Base-by-base conservation (phyloP, 30 jellyfish, hydroid and myxozoan genomes). In the Chironex yamaguchii region DNA sequence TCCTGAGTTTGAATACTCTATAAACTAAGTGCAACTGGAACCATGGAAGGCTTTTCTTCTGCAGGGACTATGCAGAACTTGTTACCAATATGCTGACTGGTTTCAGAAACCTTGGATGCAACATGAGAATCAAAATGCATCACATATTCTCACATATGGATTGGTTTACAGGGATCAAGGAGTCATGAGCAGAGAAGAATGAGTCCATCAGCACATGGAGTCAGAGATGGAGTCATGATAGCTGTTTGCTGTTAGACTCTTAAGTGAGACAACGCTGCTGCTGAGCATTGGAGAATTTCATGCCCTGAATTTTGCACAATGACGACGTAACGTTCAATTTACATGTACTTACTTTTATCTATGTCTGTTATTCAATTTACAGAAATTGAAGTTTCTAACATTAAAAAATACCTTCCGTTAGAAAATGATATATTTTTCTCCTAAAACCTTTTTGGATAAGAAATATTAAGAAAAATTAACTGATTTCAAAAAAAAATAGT, bases 181-280 rank as follows among this genome's bases (percentile, higher is more conserved):
- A 67, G 81, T 67, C 74, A 67, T 29, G 81, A 29, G 48, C 87
- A 67, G 48, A 72, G 68, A 6, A 12, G 81, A 29, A 29, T 12
- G 22, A 67, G 21, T 67, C 29, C 81, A 67, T 49, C 75, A 67
- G 72, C 74, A 67, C 72, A 67, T 67, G 69, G 28, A 30, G 28
- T 70, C 23, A 12, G 81, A 29, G 30, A 67, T 29, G 69, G n/a
- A 67, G 24, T 20, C 49, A 49, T 42, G 58, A 42, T 42, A 17
- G 58, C 49, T 29, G 49, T 11, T 17, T 64, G 4, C 58, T 42
- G 58, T 42, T 42, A 17, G 58, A 42, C 58, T 42, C 58, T 42
- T 9, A 42, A 42, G 58, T 6, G 58, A 42, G 58, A 17, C 58
- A 9, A 6, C 58, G 13, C 58, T 42, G 58, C 9, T 17, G 58